Evolutionary conservation across 2,113 vertebrate genomes (phyloP).

Genomic region (Mungos mungo): DNA sequence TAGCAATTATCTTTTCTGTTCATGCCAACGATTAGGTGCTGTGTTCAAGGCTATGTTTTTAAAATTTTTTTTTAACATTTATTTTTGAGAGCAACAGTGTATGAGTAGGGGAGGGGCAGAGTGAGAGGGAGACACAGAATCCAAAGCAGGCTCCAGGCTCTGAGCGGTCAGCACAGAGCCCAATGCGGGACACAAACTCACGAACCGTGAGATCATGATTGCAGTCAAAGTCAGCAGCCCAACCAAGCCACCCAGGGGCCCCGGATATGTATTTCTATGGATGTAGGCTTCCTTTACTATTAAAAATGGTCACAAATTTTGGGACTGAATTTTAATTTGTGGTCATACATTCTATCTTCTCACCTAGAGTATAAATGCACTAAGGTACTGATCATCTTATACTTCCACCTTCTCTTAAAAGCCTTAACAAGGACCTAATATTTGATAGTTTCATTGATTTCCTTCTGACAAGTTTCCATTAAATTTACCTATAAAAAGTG

Average conservation of each 20-base stretch:
- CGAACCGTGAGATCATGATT: no score
- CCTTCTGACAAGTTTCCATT: neutral
- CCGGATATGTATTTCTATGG: neutral
- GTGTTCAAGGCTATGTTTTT: neutral
- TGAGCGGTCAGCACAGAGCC: no score
- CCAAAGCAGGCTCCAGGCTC: no score
- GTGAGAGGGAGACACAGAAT: no score
- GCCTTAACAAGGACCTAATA: neutral
- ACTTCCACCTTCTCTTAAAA: neutral
- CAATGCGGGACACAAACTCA: no score
- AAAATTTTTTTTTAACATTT: no score
- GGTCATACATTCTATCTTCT: neutral
- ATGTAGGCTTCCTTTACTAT: neutral
- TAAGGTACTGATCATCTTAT: neutral
- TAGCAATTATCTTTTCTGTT: neutral
- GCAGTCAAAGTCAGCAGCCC: no score
- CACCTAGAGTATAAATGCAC: neutral
- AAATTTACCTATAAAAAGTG: neutral
- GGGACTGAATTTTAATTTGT: conserved; percentile 19
- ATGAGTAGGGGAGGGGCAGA: no score
- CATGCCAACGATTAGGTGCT: neutral
- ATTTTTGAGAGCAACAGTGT: no score
- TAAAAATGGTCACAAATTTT: neutral
- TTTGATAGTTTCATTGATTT: conserved; percentile 37
- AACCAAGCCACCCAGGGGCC: no score